Conservation (phyloP, 1,140 invertebrate species). For the Parasteatoda tepidariorum region DNA sequence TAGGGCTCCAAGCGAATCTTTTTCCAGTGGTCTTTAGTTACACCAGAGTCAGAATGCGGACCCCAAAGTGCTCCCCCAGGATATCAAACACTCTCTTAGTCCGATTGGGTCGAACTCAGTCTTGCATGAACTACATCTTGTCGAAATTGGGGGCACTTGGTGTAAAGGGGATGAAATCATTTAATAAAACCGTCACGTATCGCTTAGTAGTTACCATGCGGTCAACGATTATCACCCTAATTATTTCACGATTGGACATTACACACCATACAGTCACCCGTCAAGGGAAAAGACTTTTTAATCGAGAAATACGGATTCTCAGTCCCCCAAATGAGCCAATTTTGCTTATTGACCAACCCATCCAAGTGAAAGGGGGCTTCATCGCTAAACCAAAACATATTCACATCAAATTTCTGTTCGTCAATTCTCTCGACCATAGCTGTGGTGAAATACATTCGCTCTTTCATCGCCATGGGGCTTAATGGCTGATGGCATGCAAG, state of each 20-base stretch:
- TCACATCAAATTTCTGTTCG: not conserved
- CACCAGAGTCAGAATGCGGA: not conserved
- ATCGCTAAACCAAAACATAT: not conserved
- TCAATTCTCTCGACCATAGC: not conserved
- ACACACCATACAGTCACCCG: not conserved
- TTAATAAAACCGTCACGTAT: not conserved
- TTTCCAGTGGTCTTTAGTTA: not conserved
- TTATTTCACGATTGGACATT: conserved; percentile 6
- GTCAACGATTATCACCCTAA: not conserved
- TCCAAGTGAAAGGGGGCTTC: not conserved
- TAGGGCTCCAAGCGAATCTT: not conserved
- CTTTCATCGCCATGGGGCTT: not conserved
- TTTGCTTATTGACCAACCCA: not conserved
- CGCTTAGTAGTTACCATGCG: not conserved
- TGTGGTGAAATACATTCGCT: not conserved
- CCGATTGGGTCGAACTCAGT: not conserved
- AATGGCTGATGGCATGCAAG: not conserved
- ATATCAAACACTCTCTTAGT: not conserved
- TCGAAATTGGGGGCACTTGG: not conserved
- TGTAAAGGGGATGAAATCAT: not conserved
- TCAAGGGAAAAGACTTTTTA: not conserved
- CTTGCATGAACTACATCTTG: not conserved
- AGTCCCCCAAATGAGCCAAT: not conserved
- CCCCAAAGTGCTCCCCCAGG: not conserved
- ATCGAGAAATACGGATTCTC: not conserved